Evolutionary conservation across 1,140 invertebrate genomes (phyloP).

Genomic region (Ditylenchus dipsaci): DNA sequence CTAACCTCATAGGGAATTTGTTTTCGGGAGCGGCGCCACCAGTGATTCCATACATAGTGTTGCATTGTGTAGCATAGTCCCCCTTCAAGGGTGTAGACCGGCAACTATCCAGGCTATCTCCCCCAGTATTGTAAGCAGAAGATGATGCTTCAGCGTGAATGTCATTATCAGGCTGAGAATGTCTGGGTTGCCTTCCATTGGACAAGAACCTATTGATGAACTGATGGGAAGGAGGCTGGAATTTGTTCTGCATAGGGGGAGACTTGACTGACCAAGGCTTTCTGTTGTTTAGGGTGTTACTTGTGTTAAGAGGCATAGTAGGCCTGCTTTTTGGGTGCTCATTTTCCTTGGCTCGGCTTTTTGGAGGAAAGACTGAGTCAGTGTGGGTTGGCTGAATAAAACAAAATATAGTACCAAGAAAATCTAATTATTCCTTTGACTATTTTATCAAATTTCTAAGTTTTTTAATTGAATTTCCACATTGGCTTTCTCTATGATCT

Average conservation of each 20-base stretch:
- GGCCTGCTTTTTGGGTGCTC: too few relatives aligned
- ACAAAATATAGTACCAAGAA: too few relatives aligned
- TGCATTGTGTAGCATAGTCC: slow-evolving; percentile 60
- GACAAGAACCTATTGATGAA: background rate
- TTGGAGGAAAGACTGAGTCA: too few relatives aligned
- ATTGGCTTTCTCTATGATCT: too few relatives aligned
- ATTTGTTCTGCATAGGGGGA: slow-evolving; percentile 1
- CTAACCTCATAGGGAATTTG: background rate
- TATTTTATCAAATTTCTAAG: too few relatives aligned
- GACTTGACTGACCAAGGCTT: background rate
- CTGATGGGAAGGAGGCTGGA: background rate
- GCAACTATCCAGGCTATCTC: slow-evolving; percentile 63
- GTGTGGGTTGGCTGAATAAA: too few relatives aligned
- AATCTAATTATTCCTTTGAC: too few relatives aligned
- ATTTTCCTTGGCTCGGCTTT: too few relatives aligned
- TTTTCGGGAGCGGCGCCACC: background rate
- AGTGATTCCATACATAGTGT: background rate
- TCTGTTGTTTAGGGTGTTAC: background rate
- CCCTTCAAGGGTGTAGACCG: slow-evolving; percentile 69
- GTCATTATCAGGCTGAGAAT: background rate
- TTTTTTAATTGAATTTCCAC: too few relatives aligned
- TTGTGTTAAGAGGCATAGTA: background rate
- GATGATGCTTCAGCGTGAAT: slow-evolving; percentile 64
- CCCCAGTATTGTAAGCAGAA: slow-evolving; percentile 74
- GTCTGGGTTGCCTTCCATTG: background rate